phyloP scores from a whole-genome alignment of 2,797 vertebrate genomes.

The Euphonia xanthogaster region DNA sequence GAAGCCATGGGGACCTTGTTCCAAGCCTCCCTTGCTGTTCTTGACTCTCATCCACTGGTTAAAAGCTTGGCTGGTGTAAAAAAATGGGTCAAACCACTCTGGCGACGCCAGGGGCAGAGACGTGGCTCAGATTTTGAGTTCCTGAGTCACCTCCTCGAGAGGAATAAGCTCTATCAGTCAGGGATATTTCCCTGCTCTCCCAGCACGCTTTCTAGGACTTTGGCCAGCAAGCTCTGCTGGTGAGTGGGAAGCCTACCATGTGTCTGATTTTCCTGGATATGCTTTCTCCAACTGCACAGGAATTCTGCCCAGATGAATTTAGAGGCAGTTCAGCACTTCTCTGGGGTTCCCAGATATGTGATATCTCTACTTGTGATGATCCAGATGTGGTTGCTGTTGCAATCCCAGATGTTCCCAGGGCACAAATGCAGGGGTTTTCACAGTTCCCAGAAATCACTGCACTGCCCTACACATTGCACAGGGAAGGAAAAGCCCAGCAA shows the following conservation, averaged over 20 bases:
- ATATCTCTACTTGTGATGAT: background rate
- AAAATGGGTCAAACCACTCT: background rate
- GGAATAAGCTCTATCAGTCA: background rate
- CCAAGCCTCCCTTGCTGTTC: background rate
- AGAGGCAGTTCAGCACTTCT: constrained; percentile 7
- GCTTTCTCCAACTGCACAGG: constrained; percentile 14
- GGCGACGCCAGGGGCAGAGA: background rate
- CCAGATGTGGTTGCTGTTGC: constrained; percentile 8
- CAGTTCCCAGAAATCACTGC: background rate
- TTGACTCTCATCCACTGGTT: background rate
- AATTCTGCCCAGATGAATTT: constrained; percentile 25
- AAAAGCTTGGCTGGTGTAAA: background rate
- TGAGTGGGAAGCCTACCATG: constrained; percentile 51
- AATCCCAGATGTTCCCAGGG: background rate
- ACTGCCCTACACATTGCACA: background rate
- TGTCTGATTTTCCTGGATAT: constrained; percentile 57
- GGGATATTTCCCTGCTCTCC: constrained; percentile 26
- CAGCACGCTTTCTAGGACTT: constrained; percentile 52
- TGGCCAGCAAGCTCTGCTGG: constrained; percentile 50
- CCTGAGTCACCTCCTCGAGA: background rate
- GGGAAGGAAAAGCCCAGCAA: background rate
- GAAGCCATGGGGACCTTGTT: background rate
- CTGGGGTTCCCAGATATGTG: constrained; percentile 18
- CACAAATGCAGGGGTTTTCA: background rate
- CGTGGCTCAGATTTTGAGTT: background rate